These are phyloP conservation scores for Brachypteracias leptosomus DNA, from an alignment of 2,113 vertebrate genomes.

Conservation along the genomic window DNA sequence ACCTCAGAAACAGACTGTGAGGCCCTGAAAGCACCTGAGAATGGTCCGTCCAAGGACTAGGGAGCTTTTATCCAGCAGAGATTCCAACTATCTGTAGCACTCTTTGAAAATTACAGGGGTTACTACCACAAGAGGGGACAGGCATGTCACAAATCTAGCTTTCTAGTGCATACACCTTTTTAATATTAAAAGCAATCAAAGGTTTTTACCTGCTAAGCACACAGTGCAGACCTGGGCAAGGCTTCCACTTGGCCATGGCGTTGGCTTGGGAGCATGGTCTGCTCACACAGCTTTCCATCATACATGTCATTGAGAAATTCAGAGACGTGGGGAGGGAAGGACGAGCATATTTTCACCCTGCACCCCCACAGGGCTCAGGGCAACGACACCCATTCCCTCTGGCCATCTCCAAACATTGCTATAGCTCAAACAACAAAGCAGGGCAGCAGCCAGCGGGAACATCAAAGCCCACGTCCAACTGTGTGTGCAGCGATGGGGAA, in stretches of 20 bases:
- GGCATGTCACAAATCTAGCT: not conserved
- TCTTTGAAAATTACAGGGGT: not conserved
- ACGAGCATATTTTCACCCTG: not conserved
- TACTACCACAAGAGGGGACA: not conserved
- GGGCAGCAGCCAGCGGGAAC: not conserved
- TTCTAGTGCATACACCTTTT: not conserved
- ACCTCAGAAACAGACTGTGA: not conserved
- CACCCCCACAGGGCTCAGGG: fast-evolving
- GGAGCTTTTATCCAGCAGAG: not conserved
- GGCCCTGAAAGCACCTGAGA: not conserved
- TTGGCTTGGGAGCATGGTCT: fast-evolving
- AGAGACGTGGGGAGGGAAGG: not conserved
- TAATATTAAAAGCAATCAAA: not conserved
- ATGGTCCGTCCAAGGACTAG: not conserved
- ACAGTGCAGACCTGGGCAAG: not conserved
- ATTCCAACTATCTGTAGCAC: not conserved
- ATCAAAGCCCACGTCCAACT: not conserved
- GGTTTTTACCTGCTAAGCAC: not conserved
- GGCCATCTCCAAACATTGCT: not conserved
- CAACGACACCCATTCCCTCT: not conserved
- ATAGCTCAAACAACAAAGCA: not conserved
- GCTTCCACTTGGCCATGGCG: not conserved
- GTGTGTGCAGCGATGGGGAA: fast-evolving
- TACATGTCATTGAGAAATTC: fast-evolving
- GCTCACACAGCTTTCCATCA: not conserved